Evolutionary conservation across 2,888 invertebrate genomes (phyloP).

Genomic region (Drosophila aldrichi): DNA sequence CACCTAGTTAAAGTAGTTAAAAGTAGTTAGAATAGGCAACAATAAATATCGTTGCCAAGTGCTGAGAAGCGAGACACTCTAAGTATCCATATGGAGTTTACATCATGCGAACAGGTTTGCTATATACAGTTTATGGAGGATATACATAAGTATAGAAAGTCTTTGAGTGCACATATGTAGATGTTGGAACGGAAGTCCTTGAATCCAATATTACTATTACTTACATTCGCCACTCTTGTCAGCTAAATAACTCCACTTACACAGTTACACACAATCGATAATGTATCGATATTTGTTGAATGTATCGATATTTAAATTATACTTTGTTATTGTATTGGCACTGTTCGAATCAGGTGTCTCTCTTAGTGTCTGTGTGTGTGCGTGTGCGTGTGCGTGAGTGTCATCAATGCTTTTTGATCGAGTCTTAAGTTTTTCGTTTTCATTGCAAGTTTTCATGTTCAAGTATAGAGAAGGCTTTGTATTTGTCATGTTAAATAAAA

Average conservation of each 20-base stretch:
- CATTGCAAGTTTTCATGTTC: neutral
- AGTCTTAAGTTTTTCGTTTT: neutral
- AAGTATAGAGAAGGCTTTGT: neutral
- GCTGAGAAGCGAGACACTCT: conserved; percentile 15
- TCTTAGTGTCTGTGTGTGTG: neutral
- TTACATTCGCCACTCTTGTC: conserved; percentile 33
- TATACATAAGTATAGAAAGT: conserved; percentile 1
- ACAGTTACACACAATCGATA: neutral
- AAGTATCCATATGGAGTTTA: conserved; percentile 14
- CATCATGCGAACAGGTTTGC: conserved; percentile 29
- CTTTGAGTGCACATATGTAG: conserved; percentile 1
- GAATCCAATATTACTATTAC: conserved; percentile 20
- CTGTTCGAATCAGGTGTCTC: neutral
- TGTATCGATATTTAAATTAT: conserved; percentile 8
- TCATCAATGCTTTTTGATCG: conserved; percentile 10
- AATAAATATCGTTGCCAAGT: conserved; percentile 7
- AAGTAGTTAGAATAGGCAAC: neutral
- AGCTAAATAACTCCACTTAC: conserved; percentile 24
- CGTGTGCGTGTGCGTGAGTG: neutral
- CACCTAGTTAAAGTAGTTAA: conserved; percentile 12
- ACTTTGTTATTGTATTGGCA: neutral
- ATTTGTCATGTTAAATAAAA: conserved; percentile 22
- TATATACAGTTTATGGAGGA: conserved; percentile 28
- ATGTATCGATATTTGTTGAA: neutral
- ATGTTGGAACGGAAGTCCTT: conserved; percentile 1